phyloP scores from a whole-genome alignment of 2,888 invertebrate genomes.

The Ormyrus nitidulus region DNA sequence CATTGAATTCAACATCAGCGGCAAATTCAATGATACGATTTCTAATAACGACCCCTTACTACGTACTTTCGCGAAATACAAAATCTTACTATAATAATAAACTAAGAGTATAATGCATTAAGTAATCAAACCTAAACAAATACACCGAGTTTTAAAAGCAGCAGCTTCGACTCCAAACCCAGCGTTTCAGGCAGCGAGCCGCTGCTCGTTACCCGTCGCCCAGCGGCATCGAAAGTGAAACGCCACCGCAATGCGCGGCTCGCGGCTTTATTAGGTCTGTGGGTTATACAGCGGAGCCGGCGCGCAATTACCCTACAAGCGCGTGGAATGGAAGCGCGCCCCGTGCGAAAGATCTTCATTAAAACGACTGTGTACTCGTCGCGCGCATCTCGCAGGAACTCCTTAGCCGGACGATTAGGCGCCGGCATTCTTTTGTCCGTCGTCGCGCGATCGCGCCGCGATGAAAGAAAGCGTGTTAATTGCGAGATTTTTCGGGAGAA shows the following conservation, averaged over 20 bases:
- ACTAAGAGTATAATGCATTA: too few species aligned
- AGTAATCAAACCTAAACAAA: too few species aligned
- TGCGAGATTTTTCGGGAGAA: conserved; percentile 21
- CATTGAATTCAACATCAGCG: too few species aligned
- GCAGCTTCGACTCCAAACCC: too few species aligned
- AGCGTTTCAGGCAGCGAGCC: too few species aligned
- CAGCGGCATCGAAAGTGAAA: conserved; percentile 34
- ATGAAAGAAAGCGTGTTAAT: conserved; percentile 37
- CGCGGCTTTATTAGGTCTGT: conserved; percentile 35
- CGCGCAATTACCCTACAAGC: too few species aligned
- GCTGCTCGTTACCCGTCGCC: background rate
- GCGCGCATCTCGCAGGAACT: background rate
- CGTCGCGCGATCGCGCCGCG: background rate
- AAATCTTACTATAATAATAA: too few species aligned
- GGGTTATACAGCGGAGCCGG: conserved; percentile 1
- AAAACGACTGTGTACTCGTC: background rate
- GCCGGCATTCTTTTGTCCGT: background rate
- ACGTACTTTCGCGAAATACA: too few species aligned
- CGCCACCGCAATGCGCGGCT: background rate
- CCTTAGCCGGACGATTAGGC: background rate
- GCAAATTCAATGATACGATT: too few species aligned
- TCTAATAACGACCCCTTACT: too few species aligned
- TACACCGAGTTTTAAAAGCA: too few species aligned
- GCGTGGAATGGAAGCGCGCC: too few species aligned
- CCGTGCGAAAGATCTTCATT: conserved; percentile 32